Evolutionary conservation across 2,797 vertebrate genomes (phyloP).

Genomic region (Microctenopoma lineatum): DNA sequence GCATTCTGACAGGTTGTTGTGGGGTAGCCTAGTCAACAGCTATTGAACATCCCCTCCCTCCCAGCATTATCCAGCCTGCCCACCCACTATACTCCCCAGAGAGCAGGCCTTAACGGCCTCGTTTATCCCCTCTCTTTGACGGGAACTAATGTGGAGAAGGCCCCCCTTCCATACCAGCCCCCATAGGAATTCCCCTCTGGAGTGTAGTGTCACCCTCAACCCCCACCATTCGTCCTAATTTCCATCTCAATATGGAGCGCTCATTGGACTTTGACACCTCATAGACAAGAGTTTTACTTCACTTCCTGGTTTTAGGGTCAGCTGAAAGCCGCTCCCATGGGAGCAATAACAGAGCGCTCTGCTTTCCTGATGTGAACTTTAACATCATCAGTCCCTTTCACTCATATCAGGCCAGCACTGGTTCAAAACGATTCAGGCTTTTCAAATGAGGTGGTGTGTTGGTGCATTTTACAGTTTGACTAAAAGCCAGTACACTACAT

Average conservation of each 20-base stretch:
- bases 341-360: conserved; percentile 63
- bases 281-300: conserved; percentile 76
- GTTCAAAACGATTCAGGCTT: neutral
- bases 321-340: conserved; percentile 69
- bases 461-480: neutral
- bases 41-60: conserved; percentile 66
- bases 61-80: conserved; percentile 71
- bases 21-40: conserved; percentile 82
- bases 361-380: conserved; percentile 72
- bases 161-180: conserved; percentile 61
- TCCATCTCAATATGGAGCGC: conserved; percentile 80
- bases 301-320: conserved; percentile 82
- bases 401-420: neutral
- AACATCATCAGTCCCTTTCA: conserved; percentile 41
- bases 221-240: conserved; percentile 75
- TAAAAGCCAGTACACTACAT: neutral
- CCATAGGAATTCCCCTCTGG: conserved; percentile 77
- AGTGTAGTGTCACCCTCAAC: conserved; percentile 65
- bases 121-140: conserved; percentile 80
- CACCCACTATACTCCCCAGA: conserved; percentile 76
- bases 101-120: conserved; percentile 80
- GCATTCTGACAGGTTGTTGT: conserved; percentile 84
- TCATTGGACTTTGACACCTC: conserved; percentile 84
- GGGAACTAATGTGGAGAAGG: conserved; percentile 78
- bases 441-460: neutral